Evolutionary conservation across 2,113 vertebrate species (phyloP).

Genomic region (Oryzias melastigma): DNA sequence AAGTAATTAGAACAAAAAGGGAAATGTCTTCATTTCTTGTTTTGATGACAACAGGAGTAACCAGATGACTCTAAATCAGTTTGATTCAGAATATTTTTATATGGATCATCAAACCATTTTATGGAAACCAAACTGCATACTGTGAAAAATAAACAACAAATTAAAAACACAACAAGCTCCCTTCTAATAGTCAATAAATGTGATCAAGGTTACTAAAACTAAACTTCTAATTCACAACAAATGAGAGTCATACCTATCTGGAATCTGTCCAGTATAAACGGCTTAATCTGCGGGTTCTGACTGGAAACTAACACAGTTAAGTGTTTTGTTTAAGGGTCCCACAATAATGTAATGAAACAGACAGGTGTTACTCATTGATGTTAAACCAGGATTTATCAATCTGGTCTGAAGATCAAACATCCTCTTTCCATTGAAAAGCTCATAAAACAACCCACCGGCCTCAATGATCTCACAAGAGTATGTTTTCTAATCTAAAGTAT

Average conservation of each 20-base stretch:
- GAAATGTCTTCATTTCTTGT: too few relatives aligned
- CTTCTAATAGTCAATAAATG: too few relatives aligned
- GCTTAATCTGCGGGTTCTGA: slow-evolving; percentile 16
- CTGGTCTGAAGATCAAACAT: neutral
- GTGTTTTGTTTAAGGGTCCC: slow-evolving; percentile 2
- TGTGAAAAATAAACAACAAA: neutral
- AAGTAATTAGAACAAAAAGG: too few relatives aligned
- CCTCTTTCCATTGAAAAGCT: neutral
- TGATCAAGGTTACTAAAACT: too few relatives aligned
- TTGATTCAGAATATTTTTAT: too few relatives aligned
- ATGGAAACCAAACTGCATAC: too few relatives aligned
- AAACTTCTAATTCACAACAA: too few relatives aligned
- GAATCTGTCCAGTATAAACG: slow-evolving; percentile 18
- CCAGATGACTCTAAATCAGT: too few relatives aligned
- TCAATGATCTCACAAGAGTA: neutral
- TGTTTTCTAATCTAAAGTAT: neutral
- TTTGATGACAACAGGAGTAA: too few relatives aligned
- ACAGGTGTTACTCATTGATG: neutral
- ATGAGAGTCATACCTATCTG: neutral
- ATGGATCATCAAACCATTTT: too few relatives aligned
- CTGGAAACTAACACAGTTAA: neutral
- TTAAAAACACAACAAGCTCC: too few relatives aligned
- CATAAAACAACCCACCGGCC: neutral
- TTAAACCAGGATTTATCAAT: neutral
- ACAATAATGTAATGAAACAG: neutral